Percentiles rank a stretch among this genome's conserved stretches.
Evolutionary conservation across 2,888 invertebrate species (phyloP).

Genomic region (Dynastes grantii): DNA sequence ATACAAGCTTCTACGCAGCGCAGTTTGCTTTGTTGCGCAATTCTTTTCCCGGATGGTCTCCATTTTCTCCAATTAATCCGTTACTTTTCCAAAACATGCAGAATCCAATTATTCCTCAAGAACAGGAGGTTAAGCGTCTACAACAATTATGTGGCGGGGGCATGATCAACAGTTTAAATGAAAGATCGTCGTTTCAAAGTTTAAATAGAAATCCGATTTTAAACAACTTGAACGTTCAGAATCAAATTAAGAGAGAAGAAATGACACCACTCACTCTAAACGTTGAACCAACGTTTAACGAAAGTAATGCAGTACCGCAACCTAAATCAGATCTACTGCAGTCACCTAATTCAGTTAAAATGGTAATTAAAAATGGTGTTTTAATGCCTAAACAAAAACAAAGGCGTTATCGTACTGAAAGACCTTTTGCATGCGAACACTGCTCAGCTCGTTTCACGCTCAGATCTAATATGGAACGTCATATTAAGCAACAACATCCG

Average conservation of each 20-base stretch:
- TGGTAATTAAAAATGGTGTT: slow-evolving; percentile 93
- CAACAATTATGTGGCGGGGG: slow-evolving; percentile 82
- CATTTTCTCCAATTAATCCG: slow-evolving; percentile 76
- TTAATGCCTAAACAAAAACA: slow-evolving; percentile 95
- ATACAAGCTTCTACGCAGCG: slow-evolving; percentile 73
- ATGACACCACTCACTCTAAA: slow-evolving; percentile 72
- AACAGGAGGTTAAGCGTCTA: slow-evolving; percentile 79
- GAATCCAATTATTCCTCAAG: slow-evolving; percentile 72
- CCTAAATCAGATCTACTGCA: slow-evolving; percentile 73
- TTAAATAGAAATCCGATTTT: slow-evolving; percentile 52
- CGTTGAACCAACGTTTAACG: slow-evolving; percentile 61
- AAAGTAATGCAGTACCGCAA: slow-evolving; percentile 62
- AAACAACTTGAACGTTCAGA: slow-evolving; percentile 30
- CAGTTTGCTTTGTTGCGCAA: slow-evolving; percentile 76
- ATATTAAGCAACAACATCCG: slow-evolving; percentile 95
- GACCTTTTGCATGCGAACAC: slow-evolving; percentile 92
- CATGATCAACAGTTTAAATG: slow-evolving; percentile 72
- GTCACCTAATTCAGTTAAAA: slow-evolving; percentile 82
- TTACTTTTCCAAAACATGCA: slow-evolving; percentile 77
- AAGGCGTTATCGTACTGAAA: slow-evolving; percentile 89
- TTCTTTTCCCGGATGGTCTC: slow-evolving; percentile 70
- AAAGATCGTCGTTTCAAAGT: slow-evolving; percentile 50
- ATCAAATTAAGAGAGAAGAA: slow-evolving; percentile 68
- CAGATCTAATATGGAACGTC: slow-evolving; percentile 95
- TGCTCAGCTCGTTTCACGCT: slow-evolving; percentile 93